Percentiles rank a stretch among this genome's conserved stretches.
Conservation (phyloP, 2,888 invertebrate species). For the Papilio elwesi region DNA sequence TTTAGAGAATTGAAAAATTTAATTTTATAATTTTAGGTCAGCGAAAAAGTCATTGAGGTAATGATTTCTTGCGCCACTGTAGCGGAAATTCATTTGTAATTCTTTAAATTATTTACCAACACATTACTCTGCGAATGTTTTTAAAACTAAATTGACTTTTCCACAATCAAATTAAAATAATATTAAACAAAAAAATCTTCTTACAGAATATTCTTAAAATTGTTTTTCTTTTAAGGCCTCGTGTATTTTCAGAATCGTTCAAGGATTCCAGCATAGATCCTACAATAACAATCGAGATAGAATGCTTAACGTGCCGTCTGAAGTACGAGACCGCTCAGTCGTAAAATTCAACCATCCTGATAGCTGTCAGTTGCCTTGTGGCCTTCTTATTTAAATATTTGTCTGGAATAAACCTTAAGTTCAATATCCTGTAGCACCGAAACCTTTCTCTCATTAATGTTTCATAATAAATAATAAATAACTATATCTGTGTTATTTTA, state of each 20-base stretch:
- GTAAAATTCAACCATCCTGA: neutral
- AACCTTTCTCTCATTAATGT: too few species aligned
- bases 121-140: neutral
- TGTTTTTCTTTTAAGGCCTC: neutral
- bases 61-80: neutral
- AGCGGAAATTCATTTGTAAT: neutral
- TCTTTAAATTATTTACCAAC: neutral
- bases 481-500: too few species aligned
- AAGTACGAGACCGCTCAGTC: neutral
- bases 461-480: too few species aligned
- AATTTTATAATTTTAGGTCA: neutral
- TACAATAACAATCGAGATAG: conserved; percentile 5
- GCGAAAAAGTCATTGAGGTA: conserved; percentile 5
- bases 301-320: conserved; percentile 4
- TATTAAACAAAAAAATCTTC: neutral
- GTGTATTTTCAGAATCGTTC: conserved; percentile 4
- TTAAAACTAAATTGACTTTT: neutral
- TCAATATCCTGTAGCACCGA: too few species aligned
- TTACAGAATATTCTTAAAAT: neutral
- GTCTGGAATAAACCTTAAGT: neutral
- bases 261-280: neutral
- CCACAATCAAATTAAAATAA: neutral
- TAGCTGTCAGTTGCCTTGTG: neutral
- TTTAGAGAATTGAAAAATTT: neutral
- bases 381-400: neutral